Base-by-base conservation (phyloP, 2,797 vertebrate species). In the Darevskia mixta region DNA sequence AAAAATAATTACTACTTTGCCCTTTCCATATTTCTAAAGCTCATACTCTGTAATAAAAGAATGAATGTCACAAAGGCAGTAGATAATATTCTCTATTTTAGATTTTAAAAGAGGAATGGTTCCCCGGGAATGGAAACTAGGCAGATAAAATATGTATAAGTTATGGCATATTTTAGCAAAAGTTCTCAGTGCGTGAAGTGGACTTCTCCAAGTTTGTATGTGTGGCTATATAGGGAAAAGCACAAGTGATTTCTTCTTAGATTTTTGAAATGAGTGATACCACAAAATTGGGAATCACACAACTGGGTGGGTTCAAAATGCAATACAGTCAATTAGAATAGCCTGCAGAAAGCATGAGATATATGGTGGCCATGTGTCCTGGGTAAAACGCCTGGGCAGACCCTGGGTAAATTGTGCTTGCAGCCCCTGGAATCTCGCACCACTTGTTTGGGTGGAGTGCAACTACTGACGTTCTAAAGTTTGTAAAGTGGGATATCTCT, bases 1-100 rank as follows among this genome's bases (percentile, higher is more conserved):
- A 92, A 82, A 87, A 92, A 58, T 79, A 35, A 35, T 6, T 79
- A 77, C 55, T 67, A 3, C 35, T 35, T 27, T 55, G 8, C 1
- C 35, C 9, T 35, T 72, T 77, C 2, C 13, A 38, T 67, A 3
- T 45, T 23, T 10, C 84, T 64, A 55, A 66, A 66, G 79, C 3
- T 32, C 55, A 35, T 18, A 15, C 23, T 25, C 8, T 75, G 41
- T 10, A 77, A 43, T 45, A 67, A 0, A 0, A 20, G 69, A n/a
- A 32, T 58, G n/a, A 90, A 64, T 10, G 32, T 9, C 27, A 45
- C n/a, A 17, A 81, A 72, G 91, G 9, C n/a, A 72, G 75, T 0
- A 84, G 6, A 32, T 84, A 66, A 2, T 72, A 45, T 89, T 27
- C 15, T 66, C 25, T 66, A 5, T 66, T 43, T 38, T 27, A 67